phyloP scores from a whole-genome alignment of 2,797 vertebrate species.

The Oryzias sinensis region DNA sequence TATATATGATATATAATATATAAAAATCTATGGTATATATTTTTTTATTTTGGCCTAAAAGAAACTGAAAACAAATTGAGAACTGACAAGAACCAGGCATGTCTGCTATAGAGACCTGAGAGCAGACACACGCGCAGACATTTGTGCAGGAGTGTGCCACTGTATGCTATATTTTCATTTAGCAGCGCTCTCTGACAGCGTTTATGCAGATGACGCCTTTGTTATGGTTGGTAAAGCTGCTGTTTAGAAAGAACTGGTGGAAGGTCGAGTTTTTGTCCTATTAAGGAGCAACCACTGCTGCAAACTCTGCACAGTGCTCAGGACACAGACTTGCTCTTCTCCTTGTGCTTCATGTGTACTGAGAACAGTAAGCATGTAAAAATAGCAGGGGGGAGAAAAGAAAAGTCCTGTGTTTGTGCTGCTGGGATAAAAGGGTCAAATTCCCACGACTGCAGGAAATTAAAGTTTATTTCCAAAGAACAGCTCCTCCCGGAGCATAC shows the following conservation, averaged over 20 bases:
- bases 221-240: conserved; percentile 35
- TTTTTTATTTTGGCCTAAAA: no score
- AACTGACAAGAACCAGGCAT: no score
- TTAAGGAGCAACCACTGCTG: conserved; percentile 18
- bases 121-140: no score
- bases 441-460: conserved; percentile 82
- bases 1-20: no score
- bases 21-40: no score
- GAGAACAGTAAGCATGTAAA: not conserved
- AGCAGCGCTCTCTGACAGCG: conserved; percentile 4
- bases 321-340: not conserved
- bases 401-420: conserved; percentile 5
- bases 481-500: conserved; percentile 42
- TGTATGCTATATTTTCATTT: conserved; percentile 7
- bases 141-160: no score
- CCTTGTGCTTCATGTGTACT: not conserved
- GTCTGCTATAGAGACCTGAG: no score
- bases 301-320: conserved; percentile 5
- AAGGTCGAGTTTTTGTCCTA: conserved; percentile 15
- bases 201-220: conserved; percentile 11
- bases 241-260: conserved; percentile 40
- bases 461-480: conserved; percentile 76
- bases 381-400: not conserved
- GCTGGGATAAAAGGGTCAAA: conserved; percentile 66
- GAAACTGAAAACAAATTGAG: no score